Evolutionary conservation across 2,113 vertebrate genomes (phyloP).

Genomic region (Felis catus): DNA sequence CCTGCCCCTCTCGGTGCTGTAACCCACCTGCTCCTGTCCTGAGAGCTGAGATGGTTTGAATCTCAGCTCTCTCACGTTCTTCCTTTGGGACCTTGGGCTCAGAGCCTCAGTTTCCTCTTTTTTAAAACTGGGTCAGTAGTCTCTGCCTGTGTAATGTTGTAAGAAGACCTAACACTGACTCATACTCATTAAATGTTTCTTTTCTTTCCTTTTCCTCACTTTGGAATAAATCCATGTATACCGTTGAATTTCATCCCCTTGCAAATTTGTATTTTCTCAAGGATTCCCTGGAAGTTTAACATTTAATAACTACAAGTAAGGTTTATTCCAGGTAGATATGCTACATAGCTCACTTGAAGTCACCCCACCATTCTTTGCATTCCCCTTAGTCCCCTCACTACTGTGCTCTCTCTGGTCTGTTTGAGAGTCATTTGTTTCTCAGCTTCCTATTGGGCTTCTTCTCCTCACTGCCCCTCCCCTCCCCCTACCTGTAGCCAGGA

Average conservation of each 20-base stretch:
- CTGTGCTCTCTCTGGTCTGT: neutral
- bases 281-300: neutral
- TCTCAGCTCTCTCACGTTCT: neutral
- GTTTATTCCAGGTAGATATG: neutral
- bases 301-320: neutral
- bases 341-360: neutral
- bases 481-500: neutral
- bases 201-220: neutral
- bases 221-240: neutral
- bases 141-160: neutral
- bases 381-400: fast-evolving
- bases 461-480: neutral
- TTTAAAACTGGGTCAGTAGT: neutral
- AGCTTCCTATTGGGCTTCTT: neutral
- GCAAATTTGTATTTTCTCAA: neutral
- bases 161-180: neutral
- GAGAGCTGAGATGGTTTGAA: neutral
- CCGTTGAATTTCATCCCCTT: neutral
- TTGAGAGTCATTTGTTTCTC: fast-evolving
- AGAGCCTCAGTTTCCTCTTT: neutral
- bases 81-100: neutral
- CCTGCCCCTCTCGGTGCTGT: neutral
- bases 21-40: neutral
- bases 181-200: neutral
- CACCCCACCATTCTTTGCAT: neutral